A percentile compares a stretch with the other conserved stretches of the same genome.
Evolutionary conservation across 2,113 vertebrate genomes (phyloP).

Genomic region (Coreoperca whiteheadi): DNA sequence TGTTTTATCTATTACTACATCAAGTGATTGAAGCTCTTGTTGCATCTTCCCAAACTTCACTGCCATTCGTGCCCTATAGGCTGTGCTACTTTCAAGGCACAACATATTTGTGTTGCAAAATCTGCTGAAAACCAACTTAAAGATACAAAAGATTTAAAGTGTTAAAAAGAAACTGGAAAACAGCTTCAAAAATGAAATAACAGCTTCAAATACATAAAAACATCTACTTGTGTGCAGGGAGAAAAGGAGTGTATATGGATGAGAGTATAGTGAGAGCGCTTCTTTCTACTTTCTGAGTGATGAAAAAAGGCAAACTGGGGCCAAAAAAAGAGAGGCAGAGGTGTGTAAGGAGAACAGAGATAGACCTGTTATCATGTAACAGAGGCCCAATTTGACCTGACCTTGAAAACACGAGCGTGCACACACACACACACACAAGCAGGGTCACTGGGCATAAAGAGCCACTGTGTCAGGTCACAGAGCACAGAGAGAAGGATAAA

Average conservation of each 20-base stretch:
- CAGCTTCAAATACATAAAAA: not conserved
- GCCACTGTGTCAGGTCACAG: constrained; percentile 82
- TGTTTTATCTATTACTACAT: constrained; percentile 30
- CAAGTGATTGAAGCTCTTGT: constrained; percentile 24
- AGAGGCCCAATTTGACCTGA: constrained; percentile 73
- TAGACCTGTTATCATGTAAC: constrained; percentile 79
- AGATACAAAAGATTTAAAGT: not conserved
- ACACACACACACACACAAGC: constrained; percentile 40
- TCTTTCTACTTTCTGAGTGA: constrained; percentile 16
- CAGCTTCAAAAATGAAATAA: not conserved
- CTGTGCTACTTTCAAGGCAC: constrained; percentile 10
- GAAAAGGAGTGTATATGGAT: not conserved
- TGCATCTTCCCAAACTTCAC: constrained; percentile 24
- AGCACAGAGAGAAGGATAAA: constrained; percentile 77
- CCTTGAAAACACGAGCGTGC: constrained; percentile 68
- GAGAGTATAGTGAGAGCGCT: constrained; percentile 21
- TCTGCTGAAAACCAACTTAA: not conserved
- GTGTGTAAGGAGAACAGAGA: constrained; percentile 68
- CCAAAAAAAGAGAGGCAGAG: constrained; percentile 55
- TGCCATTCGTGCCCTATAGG: not conserved
- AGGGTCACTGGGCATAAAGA: constrained; percentile 80
- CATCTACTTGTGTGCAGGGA: not conserved
- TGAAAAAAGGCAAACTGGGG: constrained; percentile 46
- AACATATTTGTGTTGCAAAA: constrained; percentile 16
- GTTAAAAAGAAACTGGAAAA: not conserved